These are phyloP conservation scores for Crioceris asparagi DNA, from an alignment of 2,888 invertebrate genomes.

Conservation along the genomic window DNA sequence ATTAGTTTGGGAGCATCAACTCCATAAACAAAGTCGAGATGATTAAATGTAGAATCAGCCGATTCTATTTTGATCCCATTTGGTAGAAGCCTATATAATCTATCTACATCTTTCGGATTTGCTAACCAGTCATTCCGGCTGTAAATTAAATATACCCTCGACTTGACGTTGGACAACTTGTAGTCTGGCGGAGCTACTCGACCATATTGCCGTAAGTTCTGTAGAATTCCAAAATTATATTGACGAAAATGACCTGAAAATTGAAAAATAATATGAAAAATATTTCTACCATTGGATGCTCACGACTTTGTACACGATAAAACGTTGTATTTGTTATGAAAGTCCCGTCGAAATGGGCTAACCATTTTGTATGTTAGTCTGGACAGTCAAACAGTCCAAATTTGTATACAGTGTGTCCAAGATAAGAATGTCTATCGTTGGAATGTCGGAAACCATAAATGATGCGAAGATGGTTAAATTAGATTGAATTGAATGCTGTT, in stretches of 20 bases:
- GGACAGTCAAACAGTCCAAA: no score
- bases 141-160: constrained; percentile 39
- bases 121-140: constrained; percentile 42
- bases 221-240: constrained; percentile 43
- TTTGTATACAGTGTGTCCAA: no score
- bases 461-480: no score
- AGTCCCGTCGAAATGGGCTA: no score
- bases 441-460: no score
- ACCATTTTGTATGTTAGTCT: no score
- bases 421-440: no score
- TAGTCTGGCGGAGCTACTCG: constrained; percentile 36
- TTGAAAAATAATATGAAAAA: no score
- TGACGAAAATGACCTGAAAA: constrained; percentile 33
- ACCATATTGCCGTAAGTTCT: constrained; percentile 28
- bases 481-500: no score
- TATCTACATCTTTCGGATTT: constrained; percentile 25
- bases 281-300: no score
- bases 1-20: constrained; percentile 27
- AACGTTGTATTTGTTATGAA: no score
- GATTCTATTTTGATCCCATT: constrained; percentile 25
- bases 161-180: constrained; percentile 33
- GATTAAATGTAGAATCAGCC: constrained; percentile 28
- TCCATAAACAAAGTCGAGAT: constrained; percentile 31
- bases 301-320: no score
- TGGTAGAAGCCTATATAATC: constrained; percentile 28